Evolutionary conservation across 2,888 invertebrate genomes (phyloP).

Genomic region (Plusia festucae): DNA sequence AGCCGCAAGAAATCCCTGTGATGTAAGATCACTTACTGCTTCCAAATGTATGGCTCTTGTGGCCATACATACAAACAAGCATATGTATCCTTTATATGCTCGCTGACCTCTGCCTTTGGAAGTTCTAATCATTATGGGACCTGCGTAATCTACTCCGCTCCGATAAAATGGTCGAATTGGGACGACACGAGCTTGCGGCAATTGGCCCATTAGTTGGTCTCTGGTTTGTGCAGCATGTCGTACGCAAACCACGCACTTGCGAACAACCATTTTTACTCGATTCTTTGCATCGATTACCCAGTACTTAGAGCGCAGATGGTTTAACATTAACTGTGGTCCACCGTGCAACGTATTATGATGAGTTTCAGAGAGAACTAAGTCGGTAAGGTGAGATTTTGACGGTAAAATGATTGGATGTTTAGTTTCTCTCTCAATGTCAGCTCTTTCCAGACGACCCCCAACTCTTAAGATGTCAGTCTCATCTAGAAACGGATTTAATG

Average conservation of each 20-base stretch:
- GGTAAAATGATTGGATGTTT: slow-evolving; percentile 46
- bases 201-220: slow-evolving; percentile 43
- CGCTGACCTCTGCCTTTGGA: slow-evolving; percentile 35
- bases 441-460: slow-evolving; percentile 33
- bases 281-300: slow-evolving; percentile 39
- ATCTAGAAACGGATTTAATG: slow-evolving; percentile 35
- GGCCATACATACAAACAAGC: slow-evolving; percentile 48
- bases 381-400: slow-evolving; percentile 11
- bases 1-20: slow-evolving; percentile 51
- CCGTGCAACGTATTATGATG: slow-evolving; percentile 52
- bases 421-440: slow-evolving; percentile 7
- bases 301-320: slow-evolving; percentile 39
- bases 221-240: slow-evolving; percentile 14
- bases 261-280: slow-evolving; percentile 17
- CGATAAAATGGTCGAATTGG: slow-evolving; percentile 25
- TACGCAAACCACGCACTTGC: slow-evolving; percentile 37
- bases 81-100: slow-evolving; percentile 39
- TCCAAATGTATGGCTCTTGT: slow-evolving; percentile 61
- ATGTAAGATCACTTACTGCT: slow-evolving; percentile 53
- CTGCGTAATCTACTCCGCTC: slow-evolving; percentile 42
- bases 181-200: slow-evolving; percentile 39
- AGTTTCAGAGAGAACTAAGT: slow-evolving; percentile 46
- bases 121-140: slow-evolving; percentile 28
- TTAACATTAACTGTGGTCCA: slow-evolving; percentile 45
- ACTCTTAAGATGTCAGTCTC: slow-evolving; percentile 30